A percentile compares a stretch with the other conserved stretches of the same genome.
phyloP scores from a whole-genome alignment of 2,888 invertebrate species.

The Leptura quadrifasciata region DNA sequence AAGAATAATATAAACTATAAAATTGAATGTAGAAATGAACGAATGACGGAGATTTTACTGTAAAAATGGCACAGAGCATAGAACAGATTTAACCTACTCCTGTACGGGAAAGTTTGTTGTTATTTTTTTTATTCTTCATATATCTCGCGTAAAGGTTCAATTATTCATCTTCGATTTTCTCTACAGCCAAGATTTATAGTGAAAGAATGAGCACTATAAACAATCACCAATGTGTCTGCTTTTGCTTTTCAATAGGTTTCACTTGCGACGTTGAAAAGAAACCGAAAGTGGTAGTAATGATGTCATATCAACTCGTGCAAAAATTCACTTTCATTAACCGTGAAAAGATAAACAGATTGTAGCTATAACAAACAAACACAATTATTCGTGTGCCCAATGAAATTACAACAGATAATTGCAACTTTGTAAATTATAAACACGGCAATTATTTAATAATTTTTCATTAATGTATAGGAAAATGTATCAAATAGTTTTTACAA shows the following conservation, averaged over 20 bases:
- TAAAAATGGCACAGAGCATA: too few species aligned
- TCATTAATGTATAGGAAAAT: neutral
- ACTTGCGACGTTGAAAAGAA: conserved; percentile 24
- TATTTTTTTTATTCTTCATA: too few species aligned
- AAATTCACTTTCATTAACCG: conserved; percentile 34
- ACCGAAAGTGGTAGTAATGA: conserved; percentile 28
- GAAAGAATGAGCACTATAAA: conserved; percentile 12
- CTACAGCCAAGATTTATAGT: neutral
- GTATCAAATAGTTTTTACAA: neutral
- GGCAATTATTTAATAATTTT: neutral
- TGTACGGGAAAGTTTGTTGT: too few species aligned
- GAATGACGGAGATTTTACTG: too few species aligned
- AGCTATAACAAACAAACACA: neutral
- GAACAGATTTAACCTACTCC: too few species aligned
- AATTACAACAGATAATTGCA: neutral
- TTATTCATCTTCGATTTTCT: conserved; percentile 15
- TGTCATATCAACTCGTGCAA: conserved; percentile 17
- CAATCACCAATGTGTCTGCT: conserved; percentile 13
- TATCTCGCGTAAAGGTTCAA: neutral
- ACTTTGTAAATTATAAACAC: neutral
- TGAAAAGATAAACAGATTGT: conserved; percentile 20
- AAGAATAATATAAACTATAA: too few species aligned
- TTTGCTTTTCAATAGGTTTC: conserved; percentile 28
- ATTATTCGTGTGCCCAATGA: neutral
- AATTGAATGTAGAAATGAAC: too few species aligned